These are phyloP conservation scores for Lipotes vexillifer DNA, from an alignment of 2,113 vertebrate species.

Conservation along the genomic window DNA sequence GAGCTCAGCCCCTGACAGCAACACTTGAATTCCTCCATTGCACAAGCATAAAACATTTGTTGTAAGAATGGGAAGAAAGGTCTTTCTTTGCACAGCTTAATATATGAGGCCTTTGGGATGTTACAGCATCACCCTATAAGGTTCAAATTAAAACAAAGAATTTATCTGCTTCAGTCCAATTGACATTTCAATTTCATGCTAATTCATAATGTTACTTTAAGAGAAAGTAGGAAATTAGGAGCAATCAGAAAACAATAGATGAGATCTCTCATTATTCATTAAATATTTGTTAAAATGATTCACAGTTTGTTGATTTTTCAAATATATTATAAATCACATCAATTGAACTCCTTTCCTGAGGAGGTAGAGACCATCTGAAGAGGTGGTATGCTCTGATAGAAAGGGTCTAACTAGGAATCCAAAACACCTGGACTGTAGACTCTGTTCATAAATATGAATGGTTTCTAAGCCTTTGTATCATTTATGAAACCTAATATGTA, in stretches of 20 bases:
- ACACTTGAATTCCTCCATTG: not conserved
- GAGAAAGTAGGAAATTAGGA: not conserved
- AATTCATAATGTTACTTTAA: not conserved
- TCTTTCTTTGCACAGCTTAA: not conserved
- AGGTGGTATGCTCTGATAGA: not conserved
- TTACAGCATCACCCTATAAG: not conserved
- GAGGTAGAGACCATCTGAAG: not conserved
- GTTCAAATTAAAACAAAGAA: not conserved
- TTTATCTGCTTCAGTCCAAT: not conserved
- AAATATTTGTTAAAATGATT: not conserved
- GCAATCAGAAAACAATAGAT: not conserved
- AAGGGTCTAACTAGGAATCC: not conserved
- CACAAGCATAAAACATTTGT: not conserved
- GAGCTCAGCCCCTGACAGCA: not conserved
- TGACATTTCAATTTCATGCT: not conserved
- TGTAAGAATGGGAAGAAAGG: not conserved
- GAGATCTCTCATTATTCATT: not conserved
- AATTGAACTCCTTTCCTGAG: not conserved
- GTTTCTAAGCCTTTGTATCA: not conserved
- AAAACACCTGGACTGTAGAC: not conserved
- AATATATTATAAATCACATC: not conserved
- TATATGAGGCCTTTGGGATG: not conserved
- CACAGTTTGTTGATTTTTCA: not conserved
- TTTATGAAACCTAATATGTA: not conserved
- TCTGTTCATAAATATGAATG: not conserved